Evolutionary conservation across 2,888 invertebrate genomes (phyloP).

Genomic region (Leptothorax acervorum): DNA sequence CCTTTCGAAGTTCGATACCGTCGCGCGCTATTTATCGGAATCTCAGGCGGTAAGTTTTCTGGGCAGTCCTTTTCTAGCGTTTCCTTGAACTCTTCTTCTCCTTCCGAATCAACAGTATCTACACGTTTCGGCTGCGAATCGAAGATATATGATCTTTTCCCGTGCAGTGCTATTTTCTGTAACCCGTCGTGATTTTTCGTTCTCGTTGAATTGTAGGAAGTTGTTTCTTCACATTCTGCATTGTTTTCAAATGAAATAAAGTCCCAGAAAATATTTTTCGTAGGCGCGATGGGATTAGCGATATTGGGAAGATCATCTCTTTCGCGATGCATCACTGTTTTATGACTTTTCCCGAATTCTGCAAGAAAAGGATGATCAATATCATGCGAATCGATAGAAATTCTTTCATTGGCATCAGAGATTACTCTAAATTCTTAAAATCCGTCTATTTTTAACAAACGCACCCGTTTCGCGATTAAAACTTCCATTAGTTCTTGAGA

Average conservation of each 20-base stretch:
- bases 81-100: neutral
- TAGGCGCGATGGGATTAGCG: neutral
- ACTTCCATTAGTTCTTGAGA: neutral
- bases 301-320: neutral
- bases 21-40: neutral
- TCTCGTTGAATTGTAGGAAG: neutral
- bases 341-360: neutral
- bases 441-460: neutral
- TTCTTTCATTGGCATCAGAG: neutral
- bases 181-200: neutral
- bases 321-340: neutral
- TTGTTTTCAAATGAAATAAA: slow-evolving; percentile 53
- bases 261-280: slow-evolving; percentile 55
- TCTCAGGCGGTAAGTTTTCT: neutral
- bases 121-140: neutral
- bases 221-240: neutral
- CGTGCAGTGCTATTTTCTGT: neutral
- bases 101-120: neutral
- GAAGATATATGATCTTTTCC: neutral
- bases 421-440: neutral
- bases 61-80: neutral
- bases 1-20: neutral
- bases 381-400: neutral
- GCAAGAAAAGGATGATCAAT: neutral
- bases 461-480: neutral